Evolutionary conservation across 30 jellyfish, hydroid and myxozoan genomes (phyloP), one percentile per base, ranked within the genome.

Genomic region (Morbakka virulenta): DNA sequence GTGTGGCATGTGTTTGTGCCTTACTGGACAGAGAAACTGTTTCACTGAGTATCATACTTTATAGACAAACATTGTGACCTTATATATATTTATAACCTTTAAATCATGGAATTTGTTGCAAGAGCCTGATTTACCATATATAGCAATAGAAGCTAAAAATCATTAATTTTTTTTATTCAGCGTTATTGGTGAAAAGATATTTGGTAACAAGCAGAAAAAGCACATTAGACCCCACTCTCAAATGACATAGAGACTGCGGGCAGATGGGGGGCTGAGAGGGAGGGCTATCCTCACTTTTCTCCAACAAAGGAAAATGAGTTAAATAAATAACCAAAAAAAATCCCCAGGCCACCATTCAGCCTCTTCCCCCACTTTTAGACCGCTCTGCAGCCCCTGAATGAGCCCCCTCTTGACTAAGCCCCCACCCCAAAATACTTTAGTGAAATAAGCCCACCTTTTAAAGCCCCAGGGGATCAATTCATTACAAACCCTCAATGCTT

Each of bases 1-100:
- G 25, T 28, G 74, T 30, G 74, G 32, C 28, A 68, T 68, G 74
- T 31, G 73, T 68, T 22, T 68, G 64, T 68, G 73, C 74, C 28
- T 34, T n/a, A 68, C 74, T 28, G 75, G 81, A 68, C 20, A 68
- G 74, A 31, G 27, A 68, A 68, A 68, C 74, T 68, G 81, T 68
- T 68, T 68, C 74, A 28, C 47, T 3, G 74, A 68, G 47, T 68
- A 53, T 53, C 69, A 53, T 53, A 53, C 69, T 53, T 3, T 53
- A 3, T 53, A 53, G 69, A 53, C 69, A 53, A 53, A 53, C 69
- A 53, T 53, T 53, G 4, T 20, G 4, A 53, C 21, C 21, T 53
- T 53, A n/a, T 53, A 53, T 53, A n/a, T n/a, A n/a, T n/a, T 3
- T 53, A 6, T 53, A 53, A 53, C 69, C 23, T 53, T 4, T 53